Evolutionary conservation across 2,113 vertebrate genomes (phyloP).

Genomic region (Cariama cristata): DNA sequence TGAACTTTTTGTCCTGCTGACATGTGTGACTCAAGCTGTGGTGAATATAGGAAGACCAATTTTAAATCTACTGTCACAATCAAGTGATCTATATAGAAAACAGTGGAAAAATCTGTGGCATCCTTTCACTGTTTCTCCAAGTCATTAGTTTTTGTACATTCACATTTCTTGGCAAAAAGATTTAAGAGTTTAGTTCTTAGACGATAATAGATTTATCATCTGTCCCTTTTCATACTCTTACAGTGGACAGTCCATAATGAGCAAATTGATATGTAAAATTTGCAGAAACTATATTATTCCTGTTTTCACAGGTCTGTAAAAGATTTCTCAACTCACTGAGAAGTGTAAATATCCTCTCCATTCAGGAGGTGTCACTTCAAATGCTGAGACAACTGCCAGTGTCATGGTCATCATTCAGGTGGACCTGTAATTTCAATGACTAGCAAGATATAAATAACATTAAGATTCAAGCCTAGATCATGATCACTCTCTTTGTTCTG

Average conservation of each 20-base stretch:
- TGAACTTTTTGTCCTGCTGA: not conserved
- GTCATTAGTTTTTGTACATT: not conserved
- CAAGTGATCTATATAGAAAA: not conserved
- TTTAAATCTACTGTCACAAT: not conserved
- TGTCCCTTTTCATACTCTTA: not conserved
- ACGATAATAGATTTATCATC: not conserved
- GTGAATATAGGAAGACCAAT: not conserved
- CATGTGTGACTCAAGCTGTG: not conserved
- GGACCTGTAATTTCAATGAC: not conserved
- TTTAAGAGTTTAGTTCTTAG: not conserved
- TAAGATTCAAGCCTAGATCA: not conserved
- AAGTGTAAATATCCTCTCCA: not conserved
- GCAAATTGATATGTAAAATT: not conserved
- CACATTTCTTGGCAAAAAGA: not conserved
- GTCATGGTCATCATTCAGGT: not conserved
- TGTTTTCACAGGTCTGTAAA: not conserved
- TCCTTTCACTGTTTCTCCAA: not conserved
- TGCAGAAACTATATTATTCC: not conserved
- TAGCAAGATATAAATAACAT: not conserved
- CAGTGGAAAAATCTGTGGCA: not conserved
- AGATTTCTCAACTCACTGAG: not conserved
- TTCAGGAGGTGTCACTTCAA: not conserved
- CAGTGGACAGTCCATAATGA: not conserved
- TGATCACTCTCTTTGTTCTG: not conserved
- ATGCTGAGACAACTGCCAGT: not conserved